These are phyloP conservation scores for Oryzias sinensis DNA, from an alignment of 2,797 vertebrate genomes.

Conservation along the genomic window DNA sequence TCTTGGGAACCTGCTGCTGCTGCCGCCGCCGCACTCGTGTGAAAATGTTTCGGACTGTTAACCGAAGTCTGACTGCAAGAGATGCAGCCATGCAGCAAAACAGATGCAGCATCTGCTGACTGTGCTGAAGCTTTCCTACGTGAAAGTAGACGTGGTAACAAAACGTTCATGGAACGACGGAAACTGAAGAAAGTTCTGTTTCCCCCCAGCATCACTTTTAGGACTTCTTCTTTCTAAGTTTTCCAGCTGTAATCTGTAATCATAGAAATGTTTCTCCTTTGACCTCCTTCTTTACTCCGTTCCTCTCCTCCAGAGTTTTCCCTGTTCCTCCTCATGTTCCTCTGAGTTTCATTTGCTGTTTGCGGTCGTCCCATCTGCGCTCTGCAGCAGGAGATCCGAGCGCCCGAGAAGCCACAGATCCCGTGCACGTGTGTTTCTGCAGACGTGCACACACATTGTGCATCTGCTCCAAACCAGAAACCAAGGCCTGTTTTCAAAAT, in stretches of 20 bases:
- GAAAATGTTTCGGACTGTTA: conserved; percentile 49
- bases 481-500: conserved; percentile 25
- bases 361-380: conserved; percentile 67
- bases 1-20: conserved; percentile 4
- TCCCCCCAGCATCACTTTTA: too few relatives aligned
- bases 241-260: too few relatives aligned
- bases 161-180: too few relatives aligned
- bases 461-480: conserved; percentile 55
- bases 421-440: conserved; percentile 5
- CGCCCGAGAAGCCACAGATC: conserved; percentile 47
- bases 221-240: too few relatives aligned
- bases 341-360: conserved; percentile 73
- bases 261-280: conserved; percentile 20
- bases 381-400: conserved; percentile 70
- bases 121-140: not conserved
- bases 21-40: conserved; percentile 2
- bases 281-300: conserved; percentile 7
- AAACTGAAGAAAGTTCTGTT: too few relatives aligned
- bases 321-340: conserved; percentile 39
- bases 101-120: not conserved
- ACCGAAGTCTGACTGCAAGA: conserved; percentile 38
- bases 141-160: too few relatives aligned
- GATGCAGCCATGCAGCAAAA: conserved; percentile 14
- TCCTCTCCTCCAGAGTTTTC: conserved; percentile 14
- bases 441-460: conserved; percentile 41